Conservation (phyloP, 1,140 invertebrate species). For the Orchesella cincta region DNA sequence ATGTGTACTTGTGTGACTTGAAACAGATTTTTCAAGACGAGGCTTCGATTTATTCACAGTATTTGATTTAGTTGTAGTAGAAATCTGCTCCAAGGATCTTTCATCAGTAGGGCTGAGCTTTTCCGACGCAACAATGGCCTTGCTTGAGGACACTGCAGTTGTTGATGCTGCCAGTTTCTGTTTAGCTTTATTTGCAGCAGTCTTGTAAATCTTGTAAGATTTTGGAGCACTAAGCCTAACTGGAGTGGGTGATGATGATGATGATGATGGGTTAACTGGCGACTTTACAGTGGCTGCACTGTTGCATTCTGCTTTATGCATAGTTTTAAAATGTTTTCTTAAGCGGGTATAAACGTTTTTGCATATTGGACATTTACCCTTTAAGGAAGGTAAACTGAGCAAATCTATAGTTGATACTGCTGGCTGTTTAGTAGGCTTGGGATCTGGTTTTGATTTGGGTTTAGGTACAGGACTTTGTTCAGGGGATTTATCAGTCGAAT, state of each 20-base stretch:
- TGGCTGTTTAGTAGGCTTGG: neutral
- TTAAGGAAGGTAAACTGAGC: no score
- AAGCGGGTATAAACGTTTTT: neutral
- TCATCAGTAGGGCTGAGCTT: no score
- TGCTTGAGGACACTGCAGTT: neutral
- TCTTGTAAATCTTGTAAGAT: slow-evolving; percentile 14
- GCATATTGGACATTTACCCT: neutral
- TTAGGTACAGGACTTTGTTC: neutral
- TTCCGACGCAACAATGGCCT: no score
- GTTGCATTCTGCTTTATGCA: neutral
- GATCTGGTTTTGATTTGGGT: neutral
- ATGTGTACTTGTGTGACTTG: no score
- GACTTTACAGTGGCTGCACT: neutral
- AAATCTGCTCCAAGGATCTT: neutral
- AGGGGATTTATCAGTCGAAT: neutral
- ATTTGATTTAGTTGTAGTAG: neutral
- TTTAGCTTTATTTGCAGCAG: neutral
- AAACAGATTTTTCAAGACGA: no score
- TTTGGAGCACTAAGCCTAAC: neutral
- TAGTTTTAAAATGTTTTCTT: neutral
- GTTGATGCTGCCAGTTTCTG: neutral
- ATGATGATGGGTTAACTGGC: neutral
- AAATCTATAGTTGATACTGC: neutral
- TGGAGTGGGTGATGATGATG: neutral
- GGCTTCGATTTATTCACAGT: neutral